phyloP scores from a whole-genome alignment of 2,113 vertebrate genomes.

The Litocranius walleri region DNA sequence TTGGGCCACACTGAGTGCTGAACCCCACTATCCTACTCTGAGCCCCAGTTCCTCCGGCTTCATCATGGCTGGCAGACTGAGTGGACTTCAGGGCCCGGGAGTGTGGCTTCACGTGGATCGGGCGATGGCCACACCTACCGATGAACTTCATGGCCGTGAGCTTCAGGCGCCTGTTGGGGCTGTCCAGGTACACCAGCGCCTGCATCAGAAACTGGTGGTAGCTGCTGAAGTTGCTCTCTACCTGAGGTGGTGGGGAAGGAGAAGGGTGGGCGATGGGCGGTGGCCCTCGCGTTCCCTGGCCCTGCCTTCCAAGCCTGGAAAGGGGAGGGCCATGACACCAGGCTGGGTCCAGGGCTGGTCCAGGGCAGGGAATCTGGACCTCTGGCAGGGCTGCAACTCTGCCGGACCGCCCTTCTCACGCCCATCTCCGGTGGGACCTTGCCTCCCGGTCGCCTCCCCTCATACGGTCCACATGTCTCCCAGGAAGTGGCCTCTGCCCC shows the following conservation, averaged over 20 bases:
- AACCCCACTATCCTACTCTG: neutral
- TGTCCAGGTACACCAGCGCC: neutral
- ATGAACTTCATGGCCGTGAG: slow-evolving; percentile 43
- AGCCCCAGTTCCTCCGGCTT: rapidly evolving
- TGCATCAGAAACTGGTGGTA: slow-evolving; percentile 32
- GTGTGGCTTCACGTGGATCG: rapidly evolving
- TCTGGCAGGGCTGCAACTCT: neutral
- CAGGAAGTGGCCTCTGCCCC: neutral
- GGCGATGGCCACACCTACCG: neutral
- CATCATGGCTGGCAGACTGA: neutral
- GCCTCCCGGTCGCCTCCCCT: rapidly evolving
- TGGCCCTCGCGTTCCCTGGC: neutral
- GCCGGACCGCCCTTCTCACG: rapidly evolving
- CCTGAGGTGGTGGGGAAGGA: neutral
- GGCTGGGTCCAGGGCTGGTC: neutral
- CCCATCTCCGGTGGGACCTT: rapidly evolving
- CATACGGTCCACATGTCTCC: neutral
- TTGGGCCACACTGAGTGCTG: neutral
- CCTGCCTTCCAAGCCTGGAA: neutral
- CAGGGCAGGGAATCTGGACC: neutral
- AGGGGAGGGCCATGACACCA: neutral
- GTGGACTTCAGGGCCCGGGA: neutral
- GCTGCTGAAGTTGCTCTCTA: slow-evolving; percentile 30
- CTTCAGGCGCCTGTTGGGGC: neutral
- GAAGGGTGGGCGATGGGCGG: rapidly evolving